Conservation (phyloP, 2,888 invertebrate genomes). For the Aradus depressus region DNA sequence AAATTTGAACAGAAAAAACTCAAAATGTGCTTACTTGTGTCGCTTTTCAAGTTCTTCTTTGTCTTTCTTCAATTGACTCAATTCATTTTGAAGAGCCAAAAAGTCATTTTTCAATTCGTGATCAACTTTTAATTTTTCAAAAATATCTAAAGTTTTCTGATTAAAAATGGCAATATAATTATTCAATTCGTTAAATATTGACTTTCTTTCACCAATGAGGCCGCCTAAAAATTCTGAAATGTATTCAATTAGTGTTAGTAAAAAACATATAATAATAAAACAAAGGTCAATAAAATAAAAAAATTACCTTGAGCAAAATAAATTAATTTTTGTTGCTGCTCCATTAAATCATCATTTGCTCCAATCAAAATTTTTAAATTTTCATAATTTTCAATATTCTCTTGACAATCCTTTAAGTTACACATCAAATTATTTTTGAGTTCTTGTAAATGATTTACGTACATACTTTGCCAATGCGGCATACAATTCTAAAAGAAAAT, state of each 20-base stretch:
- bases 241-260: too few species aligned
- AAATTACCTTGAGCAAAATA: conserved; percentile 1
- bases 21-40: conserved; percentile 29
- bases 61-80: conserved; percentile 31
- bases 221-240: conserved; percentile 2
- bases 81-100: conserved; percentile 28
- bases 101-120: conserved; percentile 6
- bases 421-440: conserved; percentile 7
- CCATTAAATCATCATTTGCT: not conserved
- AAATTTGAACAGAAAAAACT: not conserved
- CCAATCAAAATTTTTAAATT: not conserved
- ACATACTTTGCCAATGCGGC: too few species aligned
- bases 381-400: not conserved
- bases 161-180: not conserved
- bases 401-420: conserved; percentile 1
- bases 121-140: conserved; percentile 11
- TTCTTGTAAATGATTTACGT: not conserved
- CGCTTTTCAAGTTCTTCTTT: conserved; percentile 30
- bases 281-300: not conserved
- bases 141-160: conserved; percentile 5
- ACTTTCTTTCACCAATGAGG: not conserved
- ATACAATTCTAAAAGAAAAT: too few species aligned
- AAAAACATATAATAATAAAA: not conserved
- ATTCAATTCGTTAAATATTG: not conserved
- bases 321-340: not conserved